Percentiles rank a stretch among this genome's conserved stretches.
Evolutionary conservation across 2,113 vertebrate species (phyloP).

Genomic region (Ictalurus punctatus): DNA sequence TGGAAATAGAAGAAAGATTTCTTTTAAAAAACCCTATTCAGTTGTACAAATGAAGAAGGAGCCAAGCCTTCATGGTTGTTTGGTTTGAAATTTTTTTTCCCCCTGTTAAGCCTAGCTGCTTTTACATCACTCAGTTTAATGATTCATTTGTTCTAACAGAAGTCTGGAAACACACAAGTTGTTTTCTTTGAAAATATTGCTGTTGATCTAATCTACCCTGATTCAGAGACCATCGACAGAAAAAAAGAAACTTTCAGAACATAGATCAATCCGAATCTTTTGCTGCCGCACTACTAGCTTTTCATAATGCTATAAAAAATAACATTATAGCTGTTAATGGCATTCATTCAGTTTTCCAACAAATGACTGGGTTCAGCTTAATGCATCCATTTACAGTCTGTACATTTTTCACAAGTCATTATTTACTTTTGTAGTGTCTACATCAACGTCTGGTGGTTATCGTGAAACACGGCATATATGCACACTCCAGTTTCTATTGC

Average conservation of each 20-base stretch:
- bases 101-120: not conserved
- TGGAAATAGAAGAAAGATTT: not conserved
- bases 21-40: not conserved
- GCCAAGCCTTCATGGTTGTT: conserved; percentile 16
- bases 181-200: conserved; percentile 61
- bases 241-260: not conserved
- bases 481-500: not conserved
- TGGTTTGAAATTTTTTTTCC: not conserved
- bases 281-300: not conserved
- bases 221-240: conserved; percentile 10
- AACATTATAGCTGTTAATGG: not conserved
- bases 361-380: conserved; percentile 4
- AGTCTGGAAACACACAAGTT: conserved; percentile 36
- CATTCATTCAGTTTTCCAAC: not conserved
- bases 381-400: not conserved
- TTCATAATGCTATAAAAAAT: not conserved
- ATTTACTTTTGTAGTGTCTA: not conserved
- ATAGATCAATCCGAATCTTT: not conserved
- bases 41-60: conserved; percentile 4
- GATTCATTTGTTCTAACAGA: conserved; percentile 55
- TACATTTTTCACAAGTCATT: not conserved
- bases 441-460: not conserved
- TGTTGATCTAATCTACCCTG: conserved; percentile 30
- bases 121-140: conserved; percentile 30
- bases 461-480: no score